These are phyloP conservation scores for Heliconius himera DNA, from an alignment of 1,140 invertebrate species.

Conservation along the genomic window DNA sequence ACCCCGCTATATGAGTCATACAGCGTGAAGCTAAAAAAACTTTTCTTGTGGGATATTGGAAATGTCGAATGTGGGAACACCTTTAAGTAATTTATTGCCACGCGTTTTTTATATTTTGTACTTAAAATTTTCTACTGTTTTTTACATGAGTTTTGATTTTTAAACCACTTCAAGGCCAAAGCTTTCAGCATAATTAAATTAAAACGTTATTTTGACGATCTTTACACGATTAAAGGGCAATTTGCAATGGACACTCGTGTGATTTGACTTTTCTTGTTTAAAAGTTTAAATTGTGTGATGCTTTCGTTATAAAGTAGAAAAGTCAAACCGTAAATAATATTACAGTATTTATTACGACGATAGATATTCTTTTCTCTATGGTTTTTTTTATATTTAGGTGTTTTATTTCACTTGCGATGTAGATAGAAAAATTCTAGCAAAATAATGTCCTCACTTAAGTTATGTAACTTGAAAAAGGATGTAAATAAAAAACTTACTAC, in stretches of 20 bases:
- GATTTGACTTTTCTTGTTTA: not conserved
- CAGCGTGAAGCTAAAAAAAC: not conserved
- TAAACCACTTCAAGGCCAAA: not conserved
- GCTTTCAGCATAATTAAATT: not conserved
- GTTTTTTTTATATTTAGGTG: too few species aligned
- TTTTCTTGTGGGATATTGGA: not conserved
- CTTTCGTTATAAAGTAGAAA: not conserved
- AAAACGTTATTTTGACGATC: not conserved
- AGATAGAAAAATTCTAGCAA: too few species aligned
- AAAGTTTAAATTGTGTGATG: not conserved
- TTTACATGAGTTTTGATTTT: not conserved
- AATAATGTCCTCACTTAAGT: too few species aligned
- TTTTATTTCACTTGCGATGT: too few species aligned
- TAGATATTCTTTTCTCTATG: too few species aligned
- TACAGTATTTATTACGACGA: too few species aligned
- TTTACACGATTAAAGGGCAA: not conserved
- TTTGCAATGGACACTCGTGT: not conserved
- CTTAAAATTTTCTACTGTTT: constrained; percentile 6
- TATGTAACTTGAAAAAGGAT: too few species aligned
- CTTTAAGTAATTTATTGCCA: constrained; percentile 4
- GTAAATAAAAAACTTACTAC: too few species aligned
- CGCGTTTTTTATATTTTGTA: constrained; percentile 11
- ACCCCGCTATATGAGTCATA: too few species aligned
- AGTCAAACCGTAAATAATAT: not conserved
- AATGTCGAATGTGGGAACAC: not conserved